Base-by-base conservation (phyloP, 2,888 invertebrate species). In the Mycalesis mineus region DNA sequence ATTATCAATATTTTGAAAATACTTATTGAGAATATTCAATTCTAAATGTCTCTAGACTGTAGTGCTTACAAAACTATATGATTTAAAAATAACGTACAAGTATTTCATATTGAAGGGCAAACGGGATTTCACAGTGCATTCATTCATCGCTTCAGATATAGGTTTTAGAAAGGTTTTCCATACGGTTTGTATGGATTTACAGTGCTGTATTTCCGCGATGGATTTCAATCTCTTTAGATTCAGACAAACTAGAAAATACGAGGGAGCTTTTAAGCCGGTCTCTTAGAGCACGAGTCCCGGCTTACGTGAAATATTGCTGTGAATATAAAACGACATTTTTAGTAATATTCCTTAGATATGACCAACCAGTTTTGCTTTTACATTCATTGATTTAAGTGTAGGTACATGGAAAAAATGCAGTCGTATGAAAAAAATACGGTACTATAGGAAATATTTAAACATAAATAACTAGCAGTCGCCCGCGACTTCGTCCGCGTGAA, bases 151-250 rank as follows among this genome's bases (percentile, higher is more conserved):
- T 14, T 29, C 40, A 15, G 40, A 39, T 40, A 40, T 40, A 40
- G n/a, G 7, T 31, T 51, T 49, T 40, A 9, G 40, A 51, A 51
- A 51, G 14, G 40, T 11, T 40, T 51, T 29, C 29, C 14, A 15
- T 39, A 51, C 50, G 29, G 15, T 14, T 28, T 51, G 50, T 40
- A 37, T 50, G 39, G 39, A 17, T 42, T 50, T 44, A 42, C 49
- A 40, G 42, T 36, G 50, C 50, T 50, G 14, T 50, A 56, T 50
- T 56, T 31, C 40, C 28, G 42, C 44, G 56, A 56, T 56, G 29
- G 49, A 50, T 37, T 50, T 50, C 50, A 56, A 56, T 56, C 42
- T 55, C 36, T 51, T 50, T 41, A 8, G 56, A 50, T 50, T 50
- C 44, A 50, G 13, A 50, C 44, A 50, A 47, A 52, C 51, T 52